Evolutionary conservation across 2,888 invertebrate genomes (phyloP).

Genomic region (Geotrupes spiniger): DNA sequence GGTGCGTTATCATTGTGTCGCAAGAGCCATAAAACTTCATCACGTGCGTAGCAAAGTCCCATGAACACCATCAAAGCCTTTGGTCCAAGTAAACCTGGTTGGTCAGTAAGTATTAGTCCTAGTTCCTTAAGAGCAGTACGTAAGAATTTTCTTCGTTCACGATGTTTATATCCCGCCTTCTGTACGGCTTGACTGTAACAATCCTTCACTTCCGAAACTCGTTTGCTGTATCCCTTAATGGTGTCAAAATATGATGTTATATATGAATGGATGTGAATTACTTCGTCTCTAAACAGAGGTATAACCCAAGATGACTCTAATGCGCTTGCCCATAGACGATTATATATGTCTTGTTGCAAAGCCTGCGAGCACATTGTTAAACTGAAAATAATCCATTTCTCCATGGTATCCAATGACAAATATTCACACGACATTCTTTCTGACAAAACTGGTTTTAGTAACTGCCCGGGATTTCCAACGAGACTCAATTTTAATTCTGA

Average conservation of each 20-base stretch:
- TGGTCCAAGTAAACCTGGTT: constrained; percentile 95
- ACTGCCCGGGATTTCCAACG: constrained; percentile 90
- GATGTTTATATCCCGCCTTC: constrained; percentile 86
- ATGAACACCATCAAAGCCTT: constrained; percentile 96
- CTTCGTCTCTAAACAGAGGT: constrained; percentile 94
- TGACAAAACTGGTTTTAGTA: constrained; percentile 91
- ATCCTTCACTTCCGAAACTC: constrained; percentile 94
- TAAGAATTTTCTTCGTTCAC: constrained; percentile 94
- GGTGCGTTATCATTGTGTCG: constrained; percentile 97
- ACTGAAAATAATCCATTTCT: constrained; percentile 96
- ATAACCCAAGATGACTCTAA: constrained; percentile 93
- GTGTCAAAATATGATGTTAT: constrained; percentile 91
- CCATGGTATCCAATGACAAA: constrained; percentile 90
- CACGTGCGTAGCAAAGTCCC: constrained; percentile 91
- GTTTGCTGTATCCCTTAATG: constrained; percentile 90
- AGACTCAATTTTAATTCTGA: constrained; percentile 90
- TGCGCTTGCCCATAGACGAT: constrained; percentile 88
- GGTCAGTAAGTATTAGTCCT: constrained; percentile 92
- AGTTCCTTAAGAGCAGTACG: constrained; percentile 94
- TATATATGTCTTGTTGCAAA: constrained; percentile 75
- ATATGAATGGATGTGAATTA: constrained; percentile 91
- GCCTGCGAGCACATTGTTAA: constrained; percentile 87
- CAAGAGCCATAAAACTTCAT: constrained; percentile 96
- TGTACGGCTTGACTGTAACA: constrained; percentile 87
- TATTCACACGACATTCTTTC: constrained; percentile 98